Percentiles rank a stretch among this genome's conserved stretches.
These are phyloP conservation scores for Hycleus cichorii DNA, from an alignment of 1,140 invertebrate genomes.

Conservation along the genomic window DNA sequence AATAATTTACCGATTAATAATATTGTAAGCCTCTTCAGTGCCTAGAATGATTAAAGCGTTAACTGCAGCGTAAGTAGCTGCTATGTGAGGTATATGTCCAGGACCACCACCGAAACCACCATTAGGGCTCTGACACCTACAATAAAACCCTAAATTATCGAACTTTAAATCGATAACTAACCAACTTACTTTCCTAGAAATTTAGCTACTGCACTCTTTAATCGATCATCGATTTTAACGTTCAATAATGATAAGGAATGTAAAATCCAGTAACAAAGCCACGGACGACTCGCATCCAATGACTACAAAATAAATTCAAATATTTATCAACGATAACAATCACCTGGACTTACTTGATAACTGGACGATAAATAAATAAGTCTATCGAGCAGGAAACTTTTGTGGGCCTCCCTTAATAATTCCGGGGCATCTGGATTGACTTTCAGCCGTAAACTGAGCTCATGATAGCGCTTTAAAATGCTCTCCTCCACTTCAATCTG, in stretches of 20 bases:
- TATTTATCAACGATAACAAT: background rate
- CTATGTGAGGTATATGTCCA: constrained; percentile 84
- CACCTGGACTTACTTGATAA: constrained; percentile 54
- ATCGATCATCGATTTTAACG: constrained; percentile 55
- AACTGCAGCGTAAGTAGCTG: constrained; percentile 94
- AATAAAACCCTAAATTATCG: constrained; percentile 18
- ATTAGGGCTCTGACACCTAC: constrained; percentile 66
- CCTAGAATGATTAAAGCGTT: constrained; percentile 87
- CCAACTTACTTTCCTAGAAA: constrained; percentile 53
- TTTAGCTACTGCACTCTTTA: constrained; percentile 56
- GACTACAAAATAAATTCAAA: constrained; percentile 45
- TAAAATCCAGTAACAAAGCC: constrained; percentile 94
- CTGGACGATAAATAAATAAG: constrained; percentile 56
- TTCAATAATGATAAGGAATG: constrained; percentile 82
- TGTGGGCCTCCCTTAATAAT: constrained; percentile 58
- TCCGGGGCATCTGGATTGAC: constrained; percentile 45
- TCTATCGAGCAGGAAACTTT: constrained; percentile 60
- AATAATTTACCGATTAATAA: constrained; percentile 69
- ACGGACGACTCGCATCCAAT: constrained; percentile 89
- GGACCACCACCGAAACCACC: constrained; percentile 95
- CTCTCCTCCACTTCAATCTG: constrained; percentile 29
- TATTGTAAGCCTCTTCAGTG: constrained; percentile 75
- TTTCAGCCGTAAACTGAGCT: constrained; percentile 20
- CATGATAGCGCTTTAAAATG: constrained; percentile 26
- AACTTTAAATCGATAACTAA: constrained; percentile 9